Conservation (phyloP, 2,113 vertebrate genomes). For the Zapornia atra region DNA sequence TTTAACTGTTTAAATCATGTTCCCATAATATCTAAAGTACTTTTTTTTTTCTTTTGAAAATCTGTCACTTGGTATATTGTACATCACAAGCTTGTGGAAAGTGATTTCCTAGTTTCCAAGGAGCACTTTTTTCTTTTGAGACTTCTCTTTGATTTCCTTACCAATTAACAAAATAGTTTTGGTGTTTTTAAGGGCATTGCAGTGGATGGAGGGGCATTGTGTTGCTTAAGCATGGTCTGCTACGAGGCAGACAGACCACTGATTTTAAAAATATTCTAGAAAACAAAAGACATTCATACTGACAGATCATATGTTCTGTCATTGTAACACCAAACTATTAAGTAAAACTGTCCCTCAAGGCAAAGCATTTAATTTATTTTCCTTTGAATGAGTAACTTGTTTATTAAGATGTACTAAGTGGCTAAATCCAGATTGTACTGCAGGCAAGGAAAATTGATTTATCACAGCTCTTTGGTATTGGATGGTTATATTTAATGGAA, state of each 20-base stretch:
- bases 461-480: conserved; percentile 17
- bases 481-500: conserved; percentile 1
- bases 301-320: conserved; percentile 55
- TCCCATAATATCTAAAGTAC: background rate
- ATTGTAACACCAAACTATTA: conserved; percentile 62
- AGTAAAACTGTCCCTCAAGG: conserved; percentile 74
- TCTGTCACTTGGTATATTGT: background rate
- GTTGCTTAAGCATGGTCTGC: background rate
- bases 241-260: background rate
- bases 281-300: conserved; percentile 65
- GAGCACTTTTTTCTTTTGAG: background rate
- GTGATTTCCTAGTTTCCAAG: background rate
- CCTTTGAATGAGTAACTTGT: conserved; percentile 74
- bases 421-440: conserved; percentile 59
- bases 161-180: background rate
- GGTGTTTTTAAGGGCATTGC: background rate
- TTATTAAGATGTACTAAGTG: conserved; percentile 75
- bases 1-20: background rate
- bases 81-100: background rate
- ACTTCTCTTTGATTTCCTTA: background rate
- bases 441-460: conserved; percentile 71
- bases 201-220: background rate
- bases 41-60: background rate
- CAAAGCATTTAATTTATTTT: conserved; percentile 78
- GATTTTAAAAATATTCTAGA: background rate